phyloP scores from a whole-genome alignment of 2,888 invertebrate genomes.

The Malthinus flaveolus region DNA sequence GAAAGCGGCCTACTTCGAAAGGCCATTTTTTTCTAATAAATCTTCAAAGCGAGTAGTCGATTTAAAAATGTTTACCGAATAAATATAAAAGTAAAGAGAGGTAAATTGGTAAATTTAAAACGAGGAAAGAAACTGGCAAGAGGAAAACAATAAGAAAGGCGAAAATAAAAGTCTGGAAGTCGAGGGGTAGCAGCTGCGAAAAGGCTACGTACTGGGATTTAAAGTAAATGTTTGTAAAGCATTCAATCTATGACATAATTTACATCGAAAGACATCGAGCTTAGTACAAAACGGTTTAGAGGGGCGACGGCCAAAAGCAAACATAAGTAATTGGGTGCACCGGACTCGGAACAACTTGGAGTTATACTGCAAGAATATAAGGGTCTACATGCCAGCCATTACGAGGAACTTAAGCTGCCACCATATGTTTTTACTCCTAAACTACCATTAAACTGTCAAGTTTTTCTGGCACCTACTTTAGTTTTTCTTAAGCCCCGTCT shows the following conservation, averaged over 20 bases:
- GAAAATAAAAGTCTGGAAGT: background rate
- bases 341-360: conserved; percentile 21
- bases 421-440: conserved; percentile 38
- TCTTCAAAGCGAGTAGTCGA: conserved; percentile 2
- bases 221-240: conserved; percentile 43
- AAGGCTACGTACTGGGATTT: conserved; percentile 22
- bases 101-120: conserved; percentile 10
- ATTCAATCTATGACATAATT: conserved; percentile 42
- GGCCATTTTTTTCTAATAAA: too few relatives aligned
- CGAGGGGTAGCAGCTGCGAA: conserved; percentile 11
- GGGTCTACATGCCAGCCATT: conserved; percentile 28
- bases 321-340: conserved; percentile 39
- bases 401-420: conserved; percentile 33
- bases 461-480: conserved; percentile 35
- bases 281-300: conserved; percentile 29
- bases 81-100: conserved; percentile 12
- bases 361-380: conserved; percentile 24
- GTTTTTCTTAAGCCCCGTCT: conserved; percentile 28
- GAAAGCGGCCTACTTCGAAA: too few relatives aligned
- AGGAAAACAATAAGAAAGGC: conserved; percentile 26
- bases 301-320: conserved; percentile 32
- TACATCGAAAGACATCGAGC: conserved; percentile 34
- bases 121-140: conserved; percentile 7
- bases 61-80: conserved; percentile 30
- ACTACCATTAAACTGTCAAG: conserved; percentile 41